Conservation (phyloP, 2,888 invertebrate genomes). For the Ophraella communa region DNA sequence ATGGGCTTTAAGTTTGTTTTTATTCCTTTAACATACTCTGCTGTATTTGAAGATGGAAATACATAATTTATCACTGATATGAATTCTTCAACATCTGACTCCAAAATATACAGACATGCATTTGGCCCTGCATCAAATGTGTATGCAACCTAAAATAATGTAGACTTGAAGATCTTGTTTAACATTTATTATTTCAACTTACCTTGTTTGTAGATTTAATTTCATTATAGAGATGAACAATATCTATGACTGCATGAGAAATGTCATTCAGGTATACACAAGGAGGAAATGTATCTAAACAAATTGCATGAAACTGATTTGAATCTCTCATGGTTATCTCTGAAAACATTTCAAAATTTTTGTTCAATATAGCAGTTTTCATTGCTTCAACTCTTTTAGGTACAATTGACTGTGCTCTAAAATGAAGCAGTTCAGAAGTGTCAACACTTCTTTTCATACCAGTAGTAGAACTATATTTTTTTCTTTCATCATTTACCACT, state of each 20-base stretch:
- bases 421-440: slow-evolving; percentile 83
- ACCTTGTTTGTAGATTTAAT: slow-evolving; percentile 69
- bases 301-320: slow-evolving; percentile 95
- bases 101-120: slow-evolving; percentile 85
- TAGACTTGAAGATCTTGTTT: neutral
- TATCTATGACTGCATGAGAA: slow-evolving; percentile 79
- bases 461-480: slow-evolving; percentile 83
- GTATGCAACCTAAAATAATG: slow-evolving; percentile 76
- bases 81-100: slow-evolving; percentile 75
- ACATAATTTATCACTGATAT: slow-evolving; percentile 71
- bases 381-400: slow-evolving; percentile 73
- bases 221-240: slow-evolving; percentile 86
- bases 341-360: slow-evolving; percentile 86
- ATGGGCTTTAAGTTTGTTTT: slow-evolving; percentile 42
- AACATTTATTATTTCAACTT: slow-evolving; percentile 27
- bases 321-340: slow-evolving; percentile 96
- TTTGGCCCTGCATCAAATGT: slow-evolving; percentile 99
- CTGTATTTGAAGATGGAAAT: slow-evolving; percentile 72
- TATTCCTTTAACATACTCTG: slow-evolving; percentile 67
- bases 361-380: slow-evolving; percentile 65
- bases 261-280: slow-evolving; percentile 90
- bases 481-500: slow-evolving; percentile 83
- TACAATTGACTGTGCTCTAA: slow-evolving; percentile 76
- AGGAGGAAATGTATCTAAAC: slow-evolving; percentile 93
- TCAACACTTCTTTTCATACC: slow-evolving; percentile 85